A percentile compares a stretch with the other conserved stretches of the same genome.
phyloP scores from a whole-genome alignment of 2,113 vertebrate species.

The Rhinopomastus cyanomelas region DNA sequence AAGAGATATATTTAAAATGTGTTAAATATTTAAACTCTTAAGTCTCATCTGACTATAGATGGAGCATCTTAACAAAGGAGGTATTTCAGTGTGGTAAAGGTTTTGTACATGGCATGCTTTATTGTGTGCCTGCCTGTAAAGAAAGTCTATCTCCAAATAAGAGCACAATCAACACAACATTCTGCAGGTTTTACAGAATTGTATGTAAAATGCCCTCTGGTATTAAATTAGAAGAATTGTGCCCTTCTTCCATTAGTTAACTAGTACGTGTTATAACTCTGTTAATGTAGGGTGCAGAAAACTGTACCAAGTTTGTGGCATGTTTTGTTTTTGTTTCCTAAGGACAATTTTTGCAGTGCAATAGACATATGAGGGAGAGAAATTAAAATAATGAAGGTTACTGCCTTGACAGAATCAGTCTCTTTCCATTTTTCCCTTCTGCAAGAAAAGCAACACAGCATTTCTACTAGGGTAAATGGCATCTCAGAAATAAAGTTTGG shows the following conservation, averaged over 20 bases:
- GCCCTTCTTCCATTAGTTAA: background rate
- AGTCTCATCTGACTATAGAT: background rate
- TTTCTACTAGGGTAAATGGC: background rate
- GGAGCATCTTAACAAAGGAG: background rate
- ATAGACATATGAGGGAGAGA: background rate
- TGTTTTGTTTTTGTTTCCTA: background rate
- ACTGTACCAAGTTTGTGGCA: background rate
- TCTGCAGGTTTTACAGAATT: background rate
- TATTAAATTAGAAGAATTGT: background rate
- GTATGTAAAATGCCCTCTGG: background rate
- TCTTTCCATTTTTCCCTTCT: background rate
- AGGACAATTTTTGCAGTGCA: background rate
- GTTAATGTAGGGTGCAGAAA: background rate
- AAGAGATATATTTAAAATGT: background rate
- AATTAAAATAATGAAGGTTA: background rate
- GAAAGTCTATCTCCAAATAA: background rate
- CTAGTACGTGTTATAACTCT: background rate
- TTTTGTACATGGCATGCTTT: background rate
- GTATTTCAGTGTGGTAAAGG: background rate
- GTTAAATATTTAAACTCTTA: background rate
- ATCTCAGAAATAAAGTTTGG: background rate
- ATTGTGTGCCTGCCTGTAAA: background rate
- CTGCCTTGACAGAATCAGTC: background rate
- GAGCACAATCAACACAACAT: background rate
- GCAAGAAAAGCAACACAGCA: background rate